These are phyloP conservation scores for Natrix natrix DNA, from an alignment of 2,797 vertebrate species.

Conservation along the genomic window DNA sequence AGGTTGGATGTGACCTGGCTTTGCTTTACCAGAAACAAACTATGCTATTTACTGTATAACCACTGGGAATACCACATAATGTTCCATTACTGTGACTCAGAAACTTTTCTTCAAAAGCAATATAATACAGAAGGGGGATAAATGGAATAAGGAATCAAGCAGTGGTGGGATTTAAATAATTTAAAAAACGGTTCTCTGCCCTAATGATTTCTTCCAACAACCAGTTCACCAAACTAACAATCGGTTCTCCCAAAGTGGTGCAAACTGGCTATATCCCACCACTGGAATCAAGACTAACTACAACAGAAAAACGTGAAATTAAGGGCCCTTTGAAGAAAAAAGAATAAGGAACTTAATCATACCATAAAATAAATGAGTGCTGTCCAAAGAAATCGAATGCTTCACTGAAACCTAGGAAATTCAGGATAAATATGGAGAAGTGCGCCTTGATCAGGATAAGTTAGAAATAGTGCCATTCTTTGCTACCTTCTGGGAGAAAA, in stretches of 20 bases:
- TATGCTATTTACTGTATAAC: neutral
- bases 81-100: neutral
- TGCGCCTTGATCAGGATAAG: neutral
- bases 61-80: neutral
- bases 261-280: too few relatives aligned
- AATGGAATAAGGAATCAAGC: neutral
- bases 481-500: neutral
- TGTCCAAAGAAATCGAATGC: neutral
- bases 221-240: too few relatives aligned
- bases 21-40: neutral
- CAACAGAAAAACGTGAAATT: neutral
- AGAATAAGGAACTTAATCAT: neutral
- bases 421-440: neutral
- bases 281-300: neutral
- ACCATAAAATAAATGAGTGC: neutral
- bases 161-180: too few relatives aligned
- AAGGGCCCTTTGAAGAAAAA: neutral
- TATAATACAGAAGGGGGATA: neutral
- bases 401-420: neutral
- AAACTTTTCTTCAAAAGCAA: neutral
- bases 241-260: too few relatives aligned
- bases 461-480: neutral
- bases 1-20: neutral
- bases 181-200: too few relatives aligned
- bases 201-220: too few relatives aligned